Evolutionary conservation across 2,113 vertebrate genomes (phyloP).

Genomic region (Hypomesus transpacificus): DNA sequence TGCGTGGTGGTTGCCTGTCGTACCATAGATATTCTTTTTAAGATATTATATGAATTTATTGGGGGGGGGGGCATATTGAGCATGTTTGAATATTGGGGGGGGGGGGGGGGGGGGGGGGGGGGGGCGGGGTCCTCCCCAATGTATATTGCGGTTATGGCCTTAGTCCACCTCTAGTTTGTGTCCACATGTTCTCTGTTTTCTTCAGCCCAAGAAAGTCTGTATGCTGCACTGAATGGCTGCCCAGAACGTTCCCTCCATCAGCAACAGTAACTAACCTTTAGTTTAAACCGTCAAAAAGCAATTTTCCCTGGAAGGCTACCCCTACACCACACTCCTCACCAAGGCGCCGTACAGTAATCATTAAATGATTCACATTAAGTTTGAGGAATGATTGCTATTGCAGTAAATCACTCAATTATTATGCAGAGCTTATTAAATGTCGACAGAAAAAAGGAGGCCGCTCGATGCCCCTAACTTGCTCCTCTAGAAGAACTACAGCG

Average conservation of each 20-base stretch:
- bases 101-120: too few species aligned
- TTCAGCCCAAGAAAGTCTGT: constrained; percentile 9
- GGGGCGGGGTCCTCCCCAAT: too few species aligned
- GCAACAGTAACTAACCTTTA: constrained; percentile 53
- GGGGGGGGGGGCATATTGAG: background rate
- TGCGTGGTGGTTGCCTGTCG: too few species aligned
- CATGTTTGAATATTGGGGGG: too few species aligned
- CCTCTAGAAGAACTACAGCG: background rate
- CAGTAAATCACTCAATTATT: constrained; percentile 21
- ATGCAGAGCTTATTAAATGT: background rate
- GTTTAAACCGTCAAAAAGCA: constrained; percentile 26
- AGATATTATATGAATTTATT: too few species aligned
- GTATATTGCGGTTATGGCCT: too few species aligned
- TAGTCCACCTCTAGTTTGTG: too few species aligned
- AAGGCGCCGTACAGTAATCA: constrained; percentile 5
- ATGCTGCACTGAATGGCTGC: constrained; percentile 37
- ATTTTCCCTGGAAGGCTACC: constrained; percentile 38
- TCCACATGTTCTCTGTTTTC: constrained; percentile 11
- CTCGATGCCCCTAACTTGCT: constrained; percentile 2
- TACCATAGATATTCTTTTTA: too few species aligned
- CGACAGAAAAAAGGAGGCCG: background rate
- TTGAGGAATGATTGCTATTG: constrained; percentile 29
- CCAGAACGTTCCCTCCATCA: constrained; percentile 36
- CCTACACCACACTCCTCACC: constrained; percentile 16
- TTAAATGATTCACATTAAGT: constrained; percentile 13